Base-by-base conservation (phyloP, 2,888 invertebrate genomes). In the Cataglyphis altisquamis region DNA sequence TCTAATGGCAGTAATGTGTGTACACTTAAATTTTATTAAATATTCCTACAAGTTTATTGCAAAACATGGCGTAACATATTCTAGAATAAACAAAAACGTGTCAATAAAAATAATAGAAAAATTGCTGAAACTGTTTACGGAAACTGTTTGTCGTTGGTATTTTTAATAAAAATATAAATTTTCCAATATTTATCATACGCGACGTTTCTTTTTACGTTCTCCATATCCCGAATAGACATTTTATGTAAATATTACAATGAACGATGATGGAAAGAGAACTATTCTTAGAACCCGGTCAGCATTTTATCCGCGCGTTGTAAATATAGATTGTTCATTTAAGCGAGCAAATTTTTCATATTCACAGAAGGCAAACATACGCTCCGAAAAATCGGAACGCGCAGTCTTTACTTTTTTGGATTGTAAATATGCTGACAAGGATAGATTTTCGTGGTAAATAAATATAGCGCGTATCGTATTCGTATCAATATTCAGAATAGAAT, bases 351-450 rank as follows among this genome's bases (percentile, higher is more conserved):
- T 80, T 72, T 80, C 62, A 62, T 25, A 62, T 72, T 36, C 21
- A n/a, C 12, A 45, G 18, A 4, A 45, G 18, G 10, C 12, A 29
- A 32, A 18, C 18, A 8, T 21, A 3, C 12, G 5, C 8, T 8
- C 29, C n/a, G 41, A 80, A 62, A 80, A 77, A 77, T 77, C 52
- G 55, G n/a, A 29, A 25, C 18, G 57, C 4, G 41, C 39, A 36
- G 55, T 25, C 72, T 80, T 80, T 62, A 60, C 21, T 18, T 78
- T 39, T 39, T 25, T 41, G 15, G 18, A 62, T 12, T 25, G 78
- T 45, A 72, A 72, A 80, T 36, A 72, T 21, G 60, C 72, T 36
- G 72, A 62, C 78, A 36, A 60, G 60, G 60, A 25, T 78, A 10
- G 60, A 72, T 60, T 52, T n/a, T 62, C 45, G 45, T n/a, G 60